Conservation (phyloP, 2,113 vertebrate genomes). For the Carassius gibelio region DNA sequence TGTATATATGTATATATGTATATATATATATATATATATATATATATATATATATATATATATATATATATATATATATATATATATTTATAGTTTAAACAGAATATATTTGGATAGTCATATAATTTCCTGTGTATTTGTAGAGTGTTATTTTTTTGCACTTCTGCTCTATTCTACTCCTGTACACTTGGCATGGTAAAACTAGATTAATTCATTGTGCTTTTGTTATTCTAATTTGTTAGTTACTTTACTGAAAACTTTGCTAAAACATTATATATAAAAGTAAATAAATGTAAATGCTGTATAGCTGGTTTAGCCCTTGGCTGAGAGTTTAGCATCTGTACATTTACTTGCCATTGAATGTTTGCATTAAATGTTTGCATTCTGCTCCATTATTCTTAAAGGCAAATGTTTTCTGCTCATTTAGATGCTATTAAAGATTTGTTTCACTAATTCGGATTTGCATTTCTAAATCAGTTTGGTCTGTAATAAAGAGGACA, state of each 20-base stretch:
- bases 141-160: not conserved
- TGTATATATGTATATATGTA: too few relatives aligned
- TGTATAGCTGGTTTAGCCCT: too few relatives aligned
- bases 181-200: too few relatives aligned
- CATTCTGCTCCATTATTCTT: not conserved
- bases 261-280: too few relatives aligned
- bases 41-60: too few relatives aligned
- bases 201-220: not conserved
- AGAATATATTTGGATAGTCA: too few relatives aligned
- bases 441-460: not conserved
- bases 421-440: not conserved
- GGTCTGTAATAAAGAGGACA: not conserved
- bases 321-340: not conserved
- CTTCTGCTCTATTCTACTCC: not conserved
- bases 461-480: not conserved
- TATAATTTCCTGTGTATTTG: not conserved
- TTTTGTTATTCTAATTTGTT: not conserved
- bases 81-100: too few relatives aligned
- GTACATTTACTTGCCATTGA: not conserved
- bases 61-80: too few relatives aligned
- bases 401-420: not conserved
- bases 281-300: not conserved
- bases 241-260: not conserved
- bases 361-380: not conserved
- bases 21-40: too few relatives aligned